These are phyloP conservation scores for Vipera ursinii DNA, from an alignment of 2,797 vertebrate genomes.

Conservation along the genomic window DNA sequence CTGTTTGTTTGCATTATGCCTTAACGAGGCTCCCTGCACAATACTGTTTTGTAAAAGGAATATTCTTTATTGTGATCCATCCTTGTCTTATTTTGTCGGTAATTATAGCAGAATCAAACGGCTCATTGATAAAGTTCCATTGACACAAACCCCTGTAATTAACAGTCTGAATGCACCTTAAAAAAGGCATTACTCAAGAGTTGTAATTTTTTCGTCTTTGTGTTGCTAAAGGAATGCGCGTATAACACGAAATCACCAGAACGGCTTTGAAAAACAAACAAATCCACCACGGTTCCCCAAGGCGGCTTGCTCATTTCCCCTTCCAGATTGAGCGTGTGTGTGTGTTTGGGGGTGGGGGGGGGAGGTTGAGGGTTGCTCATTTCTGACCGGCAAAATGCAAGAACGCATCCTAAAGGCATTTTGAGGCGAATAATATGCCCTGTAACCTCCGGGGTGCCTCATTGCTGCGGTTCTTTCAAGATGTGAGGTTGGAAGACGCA, in stretches of 20 bases:
- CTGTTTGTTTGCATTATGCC: slow-evolving; percentile 42
- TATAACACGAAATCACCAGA: slow-evolving; percentile 14
- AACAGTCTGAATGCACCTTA: slow-evolving; percentile 68
- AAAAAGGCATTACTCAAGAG: slow-evolving; percentile 49
- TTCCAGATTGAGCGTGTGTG: not conserved
- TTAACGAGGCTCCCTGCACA: slow-evolving; percentile 40
- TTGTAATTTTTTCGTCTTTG: slow-evolving; percentile 63
- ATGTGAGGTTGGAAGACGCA: not conserved
- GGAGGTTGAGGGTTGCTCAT: not conserved
- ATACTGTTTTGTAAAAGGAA: slow-evolving; percentile 56
- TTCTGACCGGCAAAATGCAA: not conserved
- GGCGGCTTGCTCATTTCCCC: not conserved
- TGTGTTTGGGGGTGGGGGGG: too few relatives aligned
- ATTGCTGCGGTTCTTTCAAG: not conserved
- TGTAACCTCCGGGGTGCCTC: not conserved
- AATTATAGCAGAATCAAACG: slow-evolving; percentile 68
- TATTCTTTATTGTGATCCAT: slow-evolving; percentile 62
- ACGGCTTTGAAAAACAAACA: not conserved
- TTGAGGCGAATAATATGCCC: not conserved
- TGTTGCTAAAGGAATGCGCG: slow-evolving; percentile 25
- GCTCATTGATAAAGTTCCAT: slow-evolving; percentile 69
- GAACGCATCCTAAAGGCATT: not conserved
- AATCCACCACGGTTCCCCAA: not conserved
- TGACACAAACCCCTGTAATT: slow-evolving; percentile 64
- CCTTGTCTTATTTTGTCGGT: slow-evolving; percentile 68